Evolutionary conservation across 2,888 invertebrate species (phyloP).

Genomic region (Oligia fasciuncula): DNA sequence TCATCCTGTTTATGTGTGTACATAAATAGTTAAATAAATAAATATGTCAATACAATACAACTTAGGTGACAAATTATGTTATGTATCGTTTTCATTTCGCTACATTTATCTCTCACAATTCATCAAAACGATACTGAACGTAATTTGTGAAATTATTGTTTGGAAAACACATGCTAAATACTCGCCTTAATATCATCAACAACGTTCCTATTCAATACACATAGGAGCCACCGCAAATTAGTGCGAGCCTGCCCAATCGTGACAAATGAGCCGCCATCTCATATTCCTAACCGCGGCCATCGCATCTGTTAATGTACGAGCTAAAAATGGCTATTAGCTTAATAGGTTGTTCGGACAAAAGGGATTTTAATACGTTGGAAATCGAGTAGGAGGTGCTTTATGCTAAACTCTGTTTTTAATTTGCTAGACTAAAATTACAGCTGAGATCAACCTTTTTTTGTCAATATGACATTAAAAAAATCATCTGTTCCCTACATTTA

Average conservation of each 20-base stretch:
- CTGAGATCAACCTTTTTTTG: no score
- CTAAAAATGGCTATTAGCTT: constrained; percentile 11
- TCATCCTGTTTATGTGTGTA: no score
- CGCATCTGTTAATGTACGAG: constrained; percentile 40
- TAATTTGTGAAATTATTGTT: neutral
- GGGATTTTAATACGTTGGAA: neutral
- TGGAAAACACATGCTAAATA: constrained; percentile 6
- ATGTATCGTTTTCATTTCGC: neutral
- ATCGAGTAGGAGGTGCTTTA: neutral
- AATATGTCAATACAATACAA: neutral
- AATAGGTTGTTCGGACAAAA: neutral
- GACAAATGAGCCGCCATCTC: constrained; percentile 39
- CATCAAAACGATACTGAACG: neutral
- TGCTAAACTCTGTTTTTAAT: no score
- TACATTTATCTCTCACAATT: neutral
- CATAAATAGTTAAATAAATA: no score
- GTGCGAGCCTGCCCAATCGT: constrained; percentile 33
- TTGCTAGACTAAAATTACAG: no score
- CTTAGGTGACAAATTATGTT: neutral
- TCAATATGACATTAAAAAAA: no score
- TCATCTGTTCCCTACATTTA: no score
- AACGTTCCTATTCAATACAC: constrained; percentile 33
- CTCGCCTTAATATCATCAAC: constrained; percentile 21
- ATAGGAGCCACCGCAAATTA: constrained; percentile 52
- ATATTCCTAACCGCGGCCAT: constrained; percentile 39